phyloP scores from a whole-genome alignment of 2,113 vertebrate species.

The Turdus rufiventris region DNA sequence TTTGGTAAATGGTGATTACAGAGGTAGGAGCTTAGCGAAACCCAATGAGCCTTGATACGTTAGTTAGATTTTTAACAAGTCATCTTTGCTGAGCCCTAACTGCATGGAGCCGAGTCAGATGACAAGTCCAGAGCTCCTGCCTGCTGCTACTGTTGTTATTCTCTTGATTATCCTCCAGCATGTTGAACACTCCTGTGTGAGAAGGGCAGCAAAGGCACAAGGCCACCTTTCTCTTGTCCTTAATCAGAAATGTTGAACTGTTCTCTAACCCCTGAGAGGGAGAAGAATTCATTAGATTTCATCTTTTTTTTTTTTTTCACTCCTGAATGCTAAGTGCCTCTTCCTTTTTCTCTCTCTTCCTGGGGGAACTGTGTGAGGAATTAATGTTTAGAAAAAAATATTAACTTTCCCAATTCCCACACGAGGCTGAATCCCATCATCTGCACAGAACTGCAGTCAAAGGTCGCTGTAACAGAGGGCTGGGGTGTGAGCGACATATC shows the following conservation, averaged over 20 bases:
- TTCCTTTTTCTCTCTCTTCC: not conserved
- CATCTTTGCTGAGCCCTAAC: slow-evolving; percentile 41
- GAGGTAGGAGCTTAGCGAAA: slow-evolving; percentile 53
- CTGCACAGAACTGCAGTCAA: not conserved
- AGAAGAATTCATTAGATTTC: slow-evolving; percentile 33
- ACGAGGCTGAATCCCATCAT: not conserved
- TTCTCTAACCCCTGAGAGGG: not conserved
- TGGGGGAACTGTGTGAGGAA: slow-evolving; percentile 2
- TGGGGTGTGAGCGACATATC: not conserved
- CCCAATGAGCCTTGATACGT: slow-evolving; percentile 46
- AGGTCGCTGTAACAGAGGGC: not conserved
- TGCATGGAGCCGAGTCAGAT: slow-evolving; percentile 30
- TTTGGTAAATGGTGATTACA: slow-evolving; percentile 65
- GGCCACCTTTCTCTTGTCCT: not conserved
- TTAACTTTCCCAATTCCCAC: not conserved
- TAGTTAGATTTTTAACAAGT: slow-evolving; percentile 60
- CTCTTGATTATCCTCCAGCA: slow-evolving; percentile 21
- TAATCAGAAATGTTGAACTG: slow-evolving; percentile 34
- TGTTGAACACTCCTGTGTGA: not conserved
- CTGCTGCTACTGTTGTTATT: slow-evolving; percentile 37
- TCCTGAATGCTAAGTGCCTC: slow-evolving; percentile 6
- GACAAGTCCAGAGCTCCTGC: slow-evolving; percentile 23
- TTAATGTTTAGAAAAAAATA: slow-evolving; percentile 29
- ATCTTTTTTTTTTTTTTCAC: not conserved
- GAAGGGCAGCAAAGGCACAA: not conserved